A percentile compares a stretch with the other conserved stretches of the same genome.
These are phyloP conservation scores for Crax fasciolata DNA, from an alignment of 2,797 vertebrate genomes.

Conservation along the genomic window DNA sequence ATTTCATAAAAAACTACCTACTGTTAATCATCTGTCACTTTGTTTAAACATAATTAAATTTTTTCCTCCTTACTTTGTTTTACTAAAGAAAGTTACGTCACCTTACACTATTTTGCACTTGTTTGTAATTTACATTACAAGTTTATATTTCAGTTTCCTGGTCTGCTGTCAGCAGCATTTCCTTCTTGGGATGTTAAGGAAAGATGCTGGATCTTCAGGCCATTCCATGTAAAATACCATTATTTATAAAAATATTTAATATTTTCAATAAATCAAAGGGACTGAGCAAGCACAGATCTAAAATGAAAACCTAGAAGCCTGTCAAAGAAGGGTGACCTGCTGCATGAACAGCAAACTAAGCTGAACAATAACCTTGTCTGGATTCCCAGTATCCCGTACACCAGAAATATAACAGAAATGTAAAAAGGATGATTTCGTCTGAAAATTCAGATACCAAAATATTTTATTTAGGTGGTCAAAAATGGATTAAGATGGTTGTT, in stretches of 20 bases:
- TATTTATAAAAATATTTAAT: background rate
- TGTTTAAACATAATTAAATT: background rate
- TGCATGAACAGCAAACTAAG: background rate
- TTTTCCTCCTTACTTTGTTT: background rate
- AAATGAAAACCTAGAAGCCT: background rate
- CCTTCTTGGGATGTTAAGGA: background rate
- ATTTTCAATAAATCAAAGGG: background rate
- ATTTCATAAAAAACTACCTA: background rate
- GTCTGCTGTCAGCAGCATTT: background rate
- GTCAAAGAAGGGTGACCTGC: background rate
- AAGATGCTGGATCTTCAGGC: background rate
- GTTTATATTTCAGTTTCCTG: background rate
- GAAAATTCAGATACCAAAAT: background rate
- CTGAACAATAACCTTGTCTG: background rate
- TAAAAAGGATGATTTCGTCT: background rate
- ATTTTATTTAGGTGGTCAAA: background rate
- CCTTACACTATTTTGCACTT: background rate
- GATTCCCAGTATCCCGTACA: background rate
- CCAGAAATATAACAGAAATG: background rate
- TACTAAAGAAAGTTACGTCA: background rate
- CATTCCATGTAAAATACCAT: background rate
- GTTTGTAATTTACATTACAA: background rate
- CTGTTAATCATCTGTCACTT: background rate
- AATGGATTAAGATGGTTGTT: background rate
- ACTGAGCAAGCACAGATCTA: background rate